Conservation (phyloP, 1,140 invertebrate genomes). For the Zaprionus africanus region DNA sequence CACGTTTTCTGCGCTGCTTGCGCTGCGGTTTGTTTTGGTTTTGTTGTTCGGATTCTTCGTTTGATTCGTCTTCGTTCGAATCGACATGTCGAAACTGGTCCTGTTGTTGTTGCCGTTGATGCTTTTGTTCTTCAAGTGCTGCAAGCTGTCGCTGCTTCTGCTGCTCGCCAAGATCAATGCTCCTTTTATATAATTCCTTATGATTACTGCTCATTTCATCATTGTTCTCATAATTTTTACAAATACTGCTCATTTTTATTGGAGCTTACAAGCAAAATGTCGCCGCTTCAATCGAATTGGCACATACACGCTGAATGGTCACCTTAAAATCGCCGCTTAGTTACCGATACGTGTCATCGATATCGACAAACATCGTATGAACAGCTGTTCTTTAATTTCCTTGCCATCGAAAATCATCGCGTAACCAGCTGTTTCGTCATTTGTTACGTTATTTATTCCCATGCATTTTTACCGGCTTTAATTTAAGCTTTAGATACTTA, state of each 20-base stretch:
- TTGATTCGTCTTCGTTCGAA: constrained; percentile 5
- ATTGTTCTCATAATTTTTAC: too few relatives aligned
- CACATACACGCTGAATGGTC: background rate
- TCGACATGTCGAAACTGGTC: constrained; percentile 50
- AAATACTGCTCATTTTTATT: constrained; percentile 15
- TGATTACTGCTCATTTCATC: constrained; percentile 24
- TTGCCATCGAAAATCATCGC: background rate
- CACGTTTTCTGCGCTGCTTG: constrained; percentile 14
- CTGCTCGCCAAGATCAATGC: constrained; percentile 57
- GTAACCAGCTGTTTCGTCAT: constrained; percentile 17
- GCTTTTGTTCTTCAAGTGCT: constrained; percentile 57
- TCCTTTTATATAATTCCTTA: constrained; percentile 64
- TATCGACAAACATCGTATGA: constrained; percentile 2
- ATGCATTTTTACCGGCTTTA: constrained; percentile 9
- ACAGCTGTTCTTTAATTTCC: constrained; percentile 19
- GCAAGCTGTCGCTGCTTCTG: constrained; percentile 56
- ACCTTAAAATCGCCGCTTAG: background rate
- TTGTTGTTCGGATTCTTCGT: background rate
- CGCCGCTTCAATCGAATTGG: constrained; percentile 5
- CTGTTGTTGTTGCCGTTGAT: constrained; percentile 78
- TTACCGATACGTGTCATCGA: constrained; percentile 14
- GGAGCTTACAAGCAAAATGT: constrained; percentile 12
- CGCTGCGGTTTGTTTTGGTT: constrained; percentile 27
- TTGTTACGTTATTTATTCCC: background rate
- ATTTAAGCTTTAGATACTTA: constrained; percentile 4